Conservation (phyloP, 35 echinoderm and acorn worm genomes). For the Antedon bifida region DNA sequence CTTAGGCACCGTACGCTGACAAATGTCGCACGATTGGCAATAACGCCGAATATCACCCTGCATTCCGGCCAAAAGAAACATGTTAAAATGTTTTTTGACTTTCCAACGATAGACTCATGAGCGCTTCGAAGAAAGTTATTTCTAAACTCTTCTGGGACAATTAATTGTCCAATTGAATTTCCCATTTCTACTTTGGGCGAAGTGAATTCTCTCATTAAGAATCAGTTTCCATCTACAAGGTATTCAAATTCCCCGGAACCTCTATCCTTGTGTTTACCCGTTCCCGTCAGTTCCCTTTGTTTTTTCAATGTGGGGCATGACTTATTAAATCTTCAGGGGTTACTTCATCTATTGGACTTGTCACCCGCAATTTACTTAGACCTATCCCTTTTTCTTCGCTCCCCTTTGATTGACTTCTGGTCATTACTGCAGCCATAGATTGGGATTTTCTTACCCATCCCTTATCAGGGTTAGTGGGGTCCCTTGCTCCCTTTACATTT, state of each 20-base stretch:
- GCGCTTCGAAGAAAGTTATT: not conserved
- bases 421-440: not conserved
- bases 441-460: not conserved
- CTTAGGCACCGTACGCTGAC: not conserved
- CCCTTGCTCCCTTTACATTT: not conserved
- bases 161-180: not conserved
- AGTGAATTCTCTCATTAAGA: not conserved
- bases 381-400: not conserved
- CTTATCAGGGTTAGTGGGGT: not conserved
- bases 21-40: slow-evolving; percentile 10
- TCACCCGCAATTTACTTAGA: not conserved
- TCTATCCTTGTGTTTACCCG: not conserved
- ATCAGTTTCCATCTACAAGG: not conserved
- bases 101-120: not conserved
- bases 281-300: not conserved
- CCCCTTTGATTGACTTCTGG: not conserved
- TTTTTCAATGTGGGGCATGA: not conserved
- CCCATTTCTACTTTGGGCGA: not conserved
- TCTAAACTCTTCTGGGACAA: not conserved
- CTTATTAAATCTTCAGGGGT: not conserved
- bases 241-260: not conserved
- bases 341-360: not conserved
- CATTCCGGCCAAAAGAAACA: slow-evolving; percentile 25
- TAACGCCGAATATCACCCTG: slow-evolving; percentile 14
- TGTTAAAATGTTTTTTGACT: not conserved